Base-by-base conservation (phyloP, 2,888 invertebrate species). In the Patella ulyssiponensis region DNA sequence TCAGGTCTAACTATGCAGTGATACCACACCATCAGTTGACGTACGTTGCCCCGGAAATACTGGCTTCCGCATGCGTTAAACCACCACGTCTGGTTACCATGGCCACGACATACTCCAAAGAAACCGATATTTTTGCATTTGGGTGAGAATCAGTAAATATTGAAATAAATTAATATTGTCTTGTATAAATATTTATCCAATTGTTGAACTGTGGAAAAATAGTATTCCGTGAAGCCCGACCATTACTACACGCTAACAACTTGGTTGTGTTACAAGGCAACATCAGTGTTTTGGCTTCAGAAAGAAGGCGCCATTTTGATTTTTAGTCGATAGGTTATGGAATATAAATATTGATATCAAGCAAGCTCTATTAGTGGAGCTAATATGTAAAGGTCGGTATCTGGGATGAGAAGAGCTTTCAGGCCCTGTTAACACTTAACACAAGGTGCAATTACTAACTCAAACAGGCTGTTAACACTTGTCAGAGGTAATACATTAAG, bases 121-220 rank as follows among this genome's bases (percentile, higher is more conserved):
- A 95, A 76, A 96, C 98, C 1, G 99, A 99, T 92, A 96, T 98
- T 27, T 99, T 97, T 92, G 97, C 99, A 20, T 99, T 99, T 92
- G 98, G 97, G 96, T 97, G 91, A 92, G 93, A 92, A 51, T 44
- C 33, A 15, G 23, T 23, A 33, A 11, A 7, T 11, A n/a, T 52
- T 53, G 53, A 75, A 64, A 12, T n/a, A 64, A 64, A 20, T n/a
- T n/a, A 20, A 64, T n/a, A 64, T n/a, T 20, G 20, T n/a, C 64
- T 64, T 44, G 9, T 44, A 44, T 44, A 44, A 44, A 44, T 44
- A 44, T 44, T 44, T 44, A 44, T 9, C 0, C 44, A 44, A 44
- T 44, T 44, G 44, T 44, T 44, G 44, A 44, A 11, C 64, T n/a
- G n/a, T n/a, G 64, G 64, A 64, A 64, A 4, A 64, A 20, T 5